Evolutionary conservation across 1,140 invertebrate species (phyloP), one percentile per base, ranked within the genome.

Genomic region (Drosophila subobscura): DNA sequence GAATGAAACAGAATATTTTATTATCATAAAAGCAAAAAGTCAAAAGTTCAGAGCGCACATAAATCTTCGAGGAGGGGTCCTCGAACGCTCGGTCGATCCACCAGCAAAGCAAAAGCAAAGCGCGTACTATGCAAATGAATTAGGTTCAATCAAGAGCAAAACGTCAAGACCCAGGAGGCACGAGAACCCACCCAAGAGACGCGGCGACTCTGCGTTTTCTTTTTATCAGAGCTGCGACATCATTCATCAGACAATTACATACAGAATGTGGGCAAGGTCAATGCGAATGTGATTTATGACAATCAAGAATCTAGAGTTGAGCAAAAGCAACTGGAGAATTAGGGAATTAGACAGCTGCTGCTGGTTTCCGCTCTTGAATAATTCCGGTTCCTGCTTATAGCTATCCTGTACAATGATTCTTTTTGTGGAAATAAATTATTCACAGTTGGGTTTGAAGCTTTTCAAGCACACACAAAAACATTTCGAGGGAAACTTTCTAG

Each of bases 61-160:
- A 64, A 63, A 49, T 64, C 40, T 65, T 58, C 16, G 27, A 41
- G 47, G 4, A 51, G 27, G 7, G 29, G 29, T 0, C 16, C 16
- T 20, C 16, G 16, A 1, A 1, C 16, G 16, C 1, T 33, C 8
- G 33, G 10, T 60, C 40, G 33, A 10, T 37, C 3, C 33, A 50
- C 44, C n/a, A 64, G 37, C 64, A 53, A 29, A 66, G 16, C 20
- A 37, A 33, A 74, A 83, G 65, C 50, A 86, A 88, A 72, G 27
- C n/a, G 83, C 78, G 72, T 83, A 64, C 76, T 71, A 81, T 79
- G 83, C 83, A 66, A 88, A 88, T 79, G 75, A 88, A 88, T 88
- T 88, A 88, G 76, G 75, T 65, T 66, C 84, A 88, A 88, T 88
- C 78, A 88, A 88, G 58, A 29, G 70, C 58, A 47, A 55, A 73